Conservation (phyloP, 2,888 invertebrate species). For the Tortrix viridana region DNA sequence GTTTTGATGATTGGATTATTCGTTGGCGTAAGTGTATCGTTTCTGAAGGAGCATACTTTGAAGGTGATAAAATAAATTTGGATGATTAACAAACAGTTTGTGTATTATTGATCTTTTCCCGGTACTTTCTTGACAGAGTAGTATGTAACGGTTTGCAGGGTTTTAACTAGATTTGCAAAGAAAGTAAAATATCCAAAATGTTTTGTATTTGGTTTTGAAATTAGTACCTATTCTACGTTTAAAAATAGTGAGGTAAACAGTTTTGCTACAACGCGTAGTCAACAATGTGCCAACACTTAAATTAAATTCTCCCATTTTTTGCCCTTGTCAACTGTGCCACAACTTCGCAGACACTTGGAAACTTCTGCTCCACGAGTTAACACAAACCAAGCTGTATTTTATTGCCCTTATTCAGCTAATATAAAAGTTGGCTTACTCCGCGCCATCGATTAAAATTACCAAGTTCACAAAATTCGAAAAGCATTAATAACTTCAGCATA, state of each 20-base stretch:
- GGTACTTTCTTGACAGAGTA: too few species aligned
- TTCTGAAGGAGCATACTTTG: too few species aligned
- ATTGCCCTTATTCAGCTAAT: conserved; percentile 58
- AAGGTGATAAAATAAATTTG: too few species aligned
- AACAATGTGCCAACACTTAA: conserved; percentile 1
- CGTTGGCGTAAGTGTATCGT: too few species aligned
- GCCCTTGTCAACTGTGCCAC: conserved; percentile 9
- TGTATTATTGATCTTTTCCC: too few species aligned
- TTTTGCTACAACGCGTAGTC: neutral
- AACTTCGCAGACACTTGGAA: conserved; percentile 19
- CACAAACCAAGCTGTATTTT: conserved; percentile 49
- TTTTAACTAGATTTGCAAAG: too few species aligned
- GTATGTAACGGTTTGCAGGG: too few species aligned
- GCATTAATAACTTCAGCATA: conserved; percentile 60
- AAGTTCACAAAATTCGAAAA: conserved; percentile 57
- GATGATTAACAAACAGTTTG: too few species aligned
- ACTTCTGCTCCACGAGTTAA: conserved; percentile 43
- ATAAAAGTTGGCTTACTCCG: conserved; percentile 58
- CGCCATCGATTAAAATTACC: conserved; percentile 64
- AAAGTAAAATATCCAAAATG: too few species aligned
- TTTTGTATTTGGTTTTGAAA: too few species aligned
- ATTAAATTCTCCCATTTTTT: conserved; percentile 8
- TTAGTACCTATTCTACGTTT: too few species aligned
- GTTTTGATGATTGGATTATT: too few species aligned
- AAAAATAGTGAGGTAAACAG: neutral